Evolutionary conservation across 1,140 invertebrate species (phyloP), one percentile per base, ranked within the genome.

Genomic region (Anastrepha obliqua): DNA sequence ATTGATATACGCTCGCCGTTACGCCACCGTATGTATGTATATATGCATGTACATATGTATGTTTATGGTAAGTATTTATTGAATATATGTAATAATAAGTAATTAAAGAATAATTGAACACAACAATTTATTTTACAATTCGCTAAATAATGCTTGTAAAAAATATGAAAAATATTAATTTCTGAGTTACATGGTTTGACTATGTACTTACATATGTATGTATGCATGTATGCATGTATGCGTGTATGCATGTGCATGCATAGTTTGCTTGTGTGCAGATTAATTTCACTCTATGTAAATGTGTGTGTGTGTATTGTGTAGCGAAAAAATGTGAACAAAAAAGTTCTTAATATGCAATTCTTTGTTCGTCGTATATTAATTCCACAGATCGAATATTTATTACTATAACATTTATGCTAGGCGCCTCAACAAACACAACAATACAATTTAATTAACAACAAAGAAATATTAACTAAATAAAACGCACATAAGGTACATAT

Each of bases 51-150:
- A 29, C 29, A 29, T 42, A 74, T 81, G 74, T 81, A 81, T 29
- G n/a, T 81, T 47, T 55, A 42, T 81, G 55, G 47, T 81, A 55
- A 55, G 44, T 81, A 81, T 20, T 81, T 17, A 81, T 81, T 51
- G 47, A 81, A 55, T 81, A n/a, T 81, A n/a, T n/a, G n/a, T n/a
- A 58, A 81, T n/a, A n/a, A 58, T 29, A 81, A 55, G 17, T 81
- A 81, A 55, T 55, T 81, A 81, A 81, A 81, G 9, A 81, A 81
- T 81, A 81, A 81, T 51, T 81, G 74, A 81, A 81, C 74, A 81
- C 74, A 81, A 81, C 74, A 81, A 81, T 81, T 51, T 81, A 81
- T 81, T 55, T 81, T 55, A 81, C 47, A 81, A 81, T 81, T 55
- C 20, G 17, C 74, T 81, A 81, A 20, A 11, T 29, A 67, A 6